Conservation (phyloP, 2,113 vertebrate genomes). For the Sturnira hondurensis region DNA sequence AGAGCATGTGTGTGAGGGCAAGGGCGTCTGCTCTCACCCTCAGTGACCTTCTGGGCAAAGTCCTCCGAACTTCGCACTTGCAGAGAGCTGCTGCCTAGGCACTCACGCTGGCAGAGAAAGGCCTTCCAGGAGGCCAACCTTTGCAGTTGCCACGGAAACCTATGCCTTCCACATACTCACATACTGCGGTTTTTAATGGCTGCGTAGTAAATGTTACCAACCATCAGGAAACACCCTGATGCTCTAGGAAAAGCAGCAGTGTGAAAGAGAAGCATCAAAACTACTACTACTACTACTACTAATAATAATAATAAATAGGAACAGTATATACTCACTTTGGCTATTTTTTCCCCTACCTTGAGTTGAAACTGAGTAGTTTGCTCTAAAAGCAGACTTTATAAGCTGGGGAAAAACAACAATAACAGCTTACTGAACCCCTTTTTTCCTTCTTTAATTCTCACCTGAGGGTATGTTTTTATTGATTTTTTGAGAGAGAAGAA, state of each 20-base stretch:
- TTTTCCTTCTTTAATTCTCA: neutral
- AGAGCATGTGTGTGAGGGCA: neutral
- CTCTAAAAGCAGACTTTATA: neutral
- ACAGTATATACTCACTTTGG: neutral
- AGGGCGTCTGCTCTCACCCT: rapidly evolving
- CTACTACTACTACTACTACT: too few relatives aligned
- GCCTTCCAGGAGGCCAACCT: neutral
- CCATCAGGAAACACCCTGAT: neutral
- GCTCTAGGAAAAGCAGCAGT: neutral
- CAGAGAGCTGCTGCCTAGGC: neutral
- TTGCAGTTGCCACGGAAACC: neutral
- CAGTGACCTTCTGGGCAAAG: neutral
- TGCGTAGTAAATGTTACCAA: neutral
- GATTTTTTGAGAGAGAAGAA: too few relatives aligned
- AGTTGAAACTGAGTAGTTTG: neutral
- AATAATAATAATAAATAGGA: too few relatives aligned
- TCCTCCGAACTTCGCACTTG: rapidly evolving
- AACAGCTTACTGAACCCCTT: neutral
- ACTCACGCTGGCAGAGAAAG: neutral
- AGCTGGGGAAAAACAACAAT: neutral
- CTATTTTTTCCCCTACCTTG: neutral
- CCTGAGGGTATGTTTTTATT: too few relatives aligned
- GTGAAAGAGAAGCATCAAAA: neutral
- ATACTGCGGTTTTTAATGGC: neutral
- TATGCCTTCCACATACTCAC: neutral